These are phyloP conservation scores for Microcebus ravelobensis DNA, from an alignment of 2,113 vertebrate species.

Conservation along the genomic window DNA sequence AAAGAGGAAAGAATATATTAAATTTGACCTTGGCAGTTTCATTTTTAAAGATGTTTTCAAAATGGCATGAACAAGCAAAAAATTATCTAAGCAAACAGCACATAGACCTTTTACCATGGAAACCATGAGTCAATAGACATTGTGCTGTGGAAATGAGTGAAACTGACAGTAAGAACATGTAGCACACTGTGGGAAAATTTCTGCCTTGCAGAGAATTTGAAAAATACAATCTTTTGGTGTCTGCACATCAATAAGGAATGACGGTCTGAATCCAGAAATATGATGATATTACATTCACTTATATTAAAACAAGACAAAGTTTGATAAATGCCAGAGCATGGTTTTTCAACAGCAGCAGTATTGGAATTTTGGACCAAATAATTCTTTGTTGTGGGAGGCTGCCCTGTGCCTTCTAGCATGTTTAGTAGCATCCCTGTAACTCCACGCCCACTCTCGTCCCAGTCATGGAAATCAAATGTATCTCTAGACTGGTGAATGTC, in stretches of 20 bases:
- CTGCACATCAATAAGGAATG: not conserved
- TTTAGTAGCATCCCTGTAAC: not conserved
- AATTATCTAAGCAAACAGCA: conserved; percentile 62
- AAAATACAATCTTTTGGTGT: conserved; percentile 26
- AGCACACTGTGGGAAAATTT: not conserved
- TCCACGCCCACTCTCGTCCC: not conserved
- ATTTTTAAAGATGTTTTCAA: conserved; percentile 56
- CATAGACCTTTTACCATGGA: conserved; percentile 69
- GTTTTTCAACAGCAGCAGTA: not conserved
- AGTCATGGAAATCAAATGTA: not conserved
- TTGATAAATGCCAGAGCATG: not conserved
- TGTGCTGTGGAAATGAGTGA: conserved; percentile 40
- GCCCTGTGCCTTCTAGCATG: accelerated
- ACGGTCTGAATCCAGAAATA: conserved; percentile 16
- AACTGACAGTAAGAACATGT: not conserved
- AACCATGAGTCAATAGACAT: conserved; percentile 65
- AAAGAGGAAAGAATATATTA: conserved; percentile 32
- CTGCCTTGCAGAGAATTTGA: not conserved
- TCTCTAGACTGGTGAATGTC: not conserved
- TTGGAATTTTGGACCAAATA: not conserved
- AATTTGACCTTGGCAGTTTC: conserved; percentile 55
- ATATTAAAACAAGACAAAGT: conserved; percentile 27
- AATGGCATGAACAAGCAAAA: conserved; percentile 63
- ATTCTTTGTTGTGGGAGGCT: not conserved
- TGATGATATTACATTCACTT: not conserved